phyloP scores from a whole-genome alignment of 2,797 vertebrate genomes.

The Meriones psammophilus region DNA sequence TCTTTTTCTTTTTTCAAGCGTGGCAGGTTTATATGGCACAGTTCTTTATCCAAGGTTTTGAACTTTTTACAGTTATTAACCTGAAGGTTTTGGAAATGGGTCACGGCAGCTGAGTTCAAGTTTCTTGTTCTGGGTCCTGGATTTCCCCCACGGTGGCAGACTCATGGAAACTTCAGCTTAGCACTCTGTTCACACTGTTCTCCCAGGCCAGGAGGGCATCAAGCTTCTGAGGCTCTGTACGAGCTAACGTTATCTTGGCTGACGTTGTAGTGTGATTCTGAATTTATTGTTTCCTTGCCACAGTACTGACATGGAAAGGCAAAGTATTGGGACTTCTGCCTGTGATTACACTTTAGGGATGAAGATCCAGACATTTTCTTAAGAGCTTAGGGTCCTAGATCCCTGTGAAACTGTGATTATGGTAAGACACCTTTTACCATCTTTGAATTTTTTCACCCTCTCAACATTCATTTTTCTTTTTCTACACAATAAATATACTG shows the following conservation, averaged over 20 bases:
- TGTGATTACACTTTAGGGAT: background rate
- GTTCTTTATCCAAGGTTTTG: constrained; percentile 32
- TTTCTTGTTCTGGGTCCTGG: background rate
- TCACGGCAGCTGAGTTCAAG: constrained; percentile 24
- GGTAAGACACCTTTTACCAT: background rate
- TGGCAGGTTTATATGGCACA: background rate
- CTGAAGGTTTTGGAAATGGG: constrained; percentile 61
- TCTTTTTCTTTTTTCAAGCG: constrained; percentile 40
- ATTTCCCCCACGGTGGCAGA: too few species aligned
- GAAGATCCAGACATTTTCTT: background rate
- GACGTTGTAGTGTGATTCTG: background rate
- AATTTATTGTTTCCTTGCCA: background rate
- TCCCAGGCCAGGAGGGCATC: background rate
- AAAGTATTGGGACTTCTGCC: background rate
- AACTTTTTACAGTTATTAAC: constrained; percentile 1
- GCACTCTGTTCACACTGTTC: background rate
- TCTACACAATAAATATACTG: background rate
- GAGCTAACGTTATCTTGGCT: background rate
- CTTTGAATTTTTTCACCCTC: background rate
- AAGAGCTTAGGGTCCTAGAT: background rate
- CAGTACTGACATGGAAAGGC: background rate
- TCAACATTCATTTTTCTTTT: background rate
- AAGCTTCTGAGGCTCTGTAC: background rate
- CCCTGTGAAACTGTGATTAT: background rate
- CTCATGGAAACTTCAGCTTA: too few species aligned